Percentiles rank a stretch among this genome's conserved stretches.
Evolutionary conservation across 2,888 invertebrate genomes (phyloP).

Genomic region (Crocallis elinguaria): DNA sequence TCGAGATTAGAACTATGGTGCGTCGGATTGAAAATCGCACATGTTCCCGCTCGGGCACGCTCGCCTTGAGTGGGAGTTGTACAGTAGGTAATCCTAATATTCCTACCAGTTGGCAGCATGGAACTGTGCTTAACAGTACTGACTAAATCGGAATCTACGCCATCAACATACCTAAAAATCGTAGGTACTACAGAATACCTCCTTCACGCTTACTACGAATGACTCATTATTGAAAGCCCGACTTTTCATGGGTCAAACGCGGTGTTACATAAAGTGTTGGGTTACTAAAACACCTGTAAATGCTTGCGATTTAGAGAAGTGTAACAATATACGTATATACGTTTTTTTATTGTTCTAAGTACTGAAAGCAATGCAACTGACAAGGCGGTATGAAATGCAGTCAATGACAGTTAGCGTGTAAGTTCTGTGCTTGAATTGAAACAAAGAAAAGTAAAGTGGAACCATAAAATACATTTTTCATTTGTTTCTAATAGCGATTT

Average conservation of each 20-base stretch:
- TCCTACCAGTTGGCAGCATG: no score
- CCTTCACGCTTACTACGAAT: conserved; percentile 3
- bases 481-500: no score
- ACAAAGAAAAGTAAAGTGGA: background rate
- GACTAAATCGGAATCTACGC: no score
- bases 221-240: conserved; percentile 2
- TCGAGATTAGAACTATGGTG: no score
- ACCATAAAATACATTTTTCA: background rate
- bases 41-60: no score
- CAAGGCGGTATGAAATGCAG: conserved; percentile 1
- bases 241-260: conserved; percentile 2
- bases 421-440: background rate
- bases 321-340: background rate
- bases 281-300: background rate
- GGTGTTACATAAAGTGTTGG: conserved; percentile 3
- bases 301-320: background rate
- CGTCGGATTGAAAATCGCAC: no score
- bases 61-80: no score
- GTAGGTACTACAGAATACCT: background rate
- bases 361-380: background rate
- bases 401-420: background rate
- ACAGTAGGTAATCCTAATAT: no score
- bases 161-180: background rate
- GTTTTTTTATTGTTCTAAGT: background rate
- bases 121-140: no score